A percentile compares a stretch with the other conserved stretches of the same genome.
Conservation (phyloP, 2,113 vertebrate species). For the Mobula hypostoma region DNA sequence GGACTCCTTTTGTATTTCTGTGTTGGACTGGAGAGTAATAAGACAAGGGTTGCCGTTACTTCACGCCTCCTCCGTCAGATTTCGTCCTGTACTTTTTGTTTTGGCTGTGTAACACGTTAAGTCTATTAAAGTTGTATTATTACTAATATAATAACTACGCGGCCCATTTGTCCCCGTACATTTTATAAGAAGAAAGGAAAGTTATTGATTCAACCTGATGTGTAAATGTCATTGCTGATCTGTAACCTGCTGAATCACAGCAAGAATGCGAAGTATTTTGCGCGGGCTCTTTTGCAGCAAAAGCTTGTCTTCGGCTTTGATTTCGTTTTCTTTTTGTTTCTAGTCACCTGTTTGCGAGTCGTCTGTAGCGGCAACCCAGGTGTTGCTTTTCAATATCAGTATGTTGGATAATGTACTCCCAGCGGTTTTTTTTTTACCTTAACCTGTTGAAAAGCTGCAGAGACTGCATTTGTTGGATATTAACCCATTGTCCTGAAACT, state of each 20-base stretch:
- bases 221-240: not conserved
- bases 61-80: not conserved
- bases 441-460: not conserved
- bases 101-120: no score
- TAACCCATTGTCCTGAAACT: not conserved
- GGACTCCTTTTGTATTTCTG: not conserved
- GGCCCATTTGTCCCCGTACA: not conserved
- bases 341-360: not conserved
- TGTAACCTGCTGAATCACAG: not conserved
- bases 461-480: not conserved
- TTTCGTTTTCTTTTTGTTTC: not conserved
- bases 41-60: not conserved
- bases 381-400: not conserved
- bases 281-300: not conserved
- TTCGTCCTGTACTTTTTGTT: not conserved
- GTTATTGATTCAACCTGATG: not conserved
- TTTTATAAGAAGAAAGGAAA: not conserved
- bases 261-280: not conserved
- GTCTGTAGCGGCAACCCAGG: not conserved
- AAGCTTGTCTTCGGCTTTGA: not conserved
- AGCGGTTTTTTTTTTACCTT: not conserved
- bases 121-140: not conserved
- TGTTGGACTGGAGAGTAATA: not conserved
- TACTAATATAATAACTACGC: not conserved
- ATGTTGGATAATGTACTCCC: conserved; percentile 2